Evolutionary conservation across 2,888 invertebrate genomes (phyloP).

Genomic region (Eristalinus aeneus): DNA sequence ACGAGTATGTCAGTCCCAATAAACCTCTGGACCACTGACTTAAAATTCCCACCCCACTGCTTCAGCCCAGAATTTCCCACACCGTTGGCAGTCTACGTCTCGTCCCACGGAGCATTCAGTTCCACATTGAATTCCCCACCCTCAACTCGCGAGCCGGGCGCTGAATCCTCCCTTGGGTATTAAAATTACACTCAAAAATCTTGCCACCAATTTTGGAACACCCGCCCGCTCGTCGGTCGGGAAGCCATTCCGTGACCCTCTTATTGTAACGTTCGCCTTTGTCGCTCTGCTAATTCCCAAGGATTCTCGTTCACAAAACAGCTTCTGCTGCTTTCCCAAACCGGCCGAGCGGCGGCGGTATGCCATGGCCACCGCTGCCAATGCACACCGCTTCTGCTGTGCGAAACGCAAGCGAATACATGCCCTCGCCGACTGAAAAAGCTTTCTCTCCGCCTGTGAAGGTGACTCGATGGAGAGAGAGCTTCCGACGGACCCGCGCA

Average conservation of each 20-base stretch:
- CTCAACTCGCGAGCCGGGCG: background rate
- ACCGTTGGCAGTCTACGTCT: background rate
- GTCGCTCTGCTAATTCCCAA: conserved; percentile 8
- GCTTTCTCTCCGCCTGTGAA: conserved; percentile 15
- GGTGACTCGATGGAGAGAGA: conserved; percentile 16
- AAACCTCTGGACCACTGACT: background rate
- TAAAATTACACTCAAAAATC: conserved; percentile 39
- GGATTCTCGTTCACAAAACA: conserved; percentile 17
- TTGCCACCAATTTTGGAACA: background rate
- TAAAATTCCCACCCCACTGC: background rate
- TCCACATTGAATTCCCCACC: conserved; percentile 10
- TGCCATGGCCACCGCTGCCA: background rate
- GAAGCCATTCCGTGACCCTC: background rate
- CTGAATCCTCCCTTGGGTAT: conserved; percentile 7
- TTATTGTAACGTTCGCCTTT: background rate
- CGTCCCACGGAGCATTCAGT: conserved; percentile 23
- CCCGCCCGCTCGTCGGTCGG: background rate
- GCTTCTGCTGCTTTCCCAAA: background rate
- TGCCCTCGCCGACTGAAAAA: conserved; percentile 22
- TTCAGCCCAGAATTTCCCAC: background rate
- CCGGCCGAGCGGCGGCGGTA: background rate
- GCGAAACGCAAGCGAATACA: background rate
- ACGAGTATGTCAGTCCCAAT: background rate
- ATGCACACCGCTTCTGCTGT: background rate
- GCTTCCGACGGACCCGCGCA: background rate